Base-by-base conservation (phyloP, 2,888 invertebrate genomes). In the Sericinus montela region DNA sequence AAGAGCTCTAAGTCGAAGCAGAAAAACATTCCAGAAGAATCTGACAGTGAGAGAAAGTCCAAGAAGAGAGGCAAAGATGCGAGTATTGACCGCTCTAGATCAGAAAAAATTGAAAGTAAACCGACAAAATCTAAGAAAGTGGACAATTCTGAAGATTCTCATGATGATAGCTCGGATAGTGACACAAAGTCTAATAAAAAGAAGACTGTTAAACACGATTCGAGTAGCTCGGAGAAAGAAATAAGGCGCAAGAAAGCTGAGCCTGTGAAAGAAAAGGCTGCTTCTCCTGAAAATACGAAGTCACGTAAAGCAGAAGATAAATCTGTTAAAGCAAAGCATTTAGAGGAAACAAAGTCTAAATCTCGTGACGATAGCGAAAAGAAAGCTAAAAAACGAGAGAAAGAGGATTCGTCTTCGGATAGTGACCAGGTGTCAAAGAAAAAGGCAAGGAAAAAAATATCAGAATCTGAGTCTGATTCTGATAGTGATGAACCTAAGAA, bases 401-500 rank as follows among this genome's bases (percentile, higher is more conserved):
- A 91, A 52, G 91, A 91, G 29, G 91, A 91, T 5, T 90, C 89
- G 0, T 89, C 89, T 13, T 86, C 89, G 3, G 89, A 89, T 16
- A 89, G 89, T 62, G 89, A 90, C 54, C 84, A 85, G 54, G 83
- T 83, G 3, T 69, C 84, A 13, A 90, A 83, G 57, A 91, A 91
- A 63, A 91, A 91, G 67, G 73, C 80, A 1, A 86, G 82, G 56
- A 91, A 89, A 75, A 89, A 90, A 63, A 85, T 85, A 32, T 91
- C 93, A 0, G 93, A 92, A 10, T 92, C 91, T 0, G 93, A 93
- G 19, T 92, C 92, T 0, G 91, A 91, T 36, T 91, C 91, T 0
- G 93, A 92, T 32, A 92, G 91, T 56, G 92, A 93, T 54, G 86
- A 90, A 53, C 91, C 90, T 49, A 91, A 91, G 53, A 92, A 92